A percentile compares a stretch with the other conserved stretches of the same genome.
These are phyloP conservation scores for Muscidifurax raptorellus DNA, from an alignment of 1,140 invertebrate species.

Conservation along the genomic window DNA sequence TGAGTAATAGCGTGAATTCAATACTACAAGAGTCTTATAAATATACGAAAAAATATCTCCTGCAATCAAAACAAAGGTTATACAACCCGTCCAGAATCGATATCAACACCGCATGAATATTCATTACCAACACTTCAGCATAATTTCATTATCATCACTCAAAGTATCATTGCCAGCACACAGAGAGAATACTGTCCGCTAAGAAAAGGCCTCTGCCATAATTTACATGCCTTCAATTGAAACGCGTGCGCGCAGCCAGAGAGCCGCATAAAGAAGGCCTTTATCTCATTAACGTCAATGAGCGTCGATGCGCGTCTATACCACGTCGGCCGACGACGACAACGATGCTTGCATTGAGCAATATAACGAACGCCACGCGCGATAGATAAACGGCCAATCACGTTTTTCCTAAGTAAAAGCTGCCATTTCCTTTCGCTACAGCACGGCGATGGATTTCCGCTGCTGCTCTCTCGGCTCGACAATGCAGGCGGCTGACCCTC, in stretches of 20 bases:
- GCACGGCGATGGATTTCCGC: slow-evolving; percentile 52
- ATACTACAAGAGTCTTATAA: no score
- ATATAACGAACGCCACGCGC: neutral
- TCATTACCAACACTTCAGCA: neutral
- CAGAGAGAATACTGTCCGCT: neutral
- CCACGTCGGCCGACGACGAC: neutral
- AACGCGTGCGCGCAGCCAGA: neutral
- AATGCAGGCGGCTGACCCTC: slow-evolving; percentile 55
- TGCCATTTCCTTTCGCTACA: slow-evolving; percentile 55
- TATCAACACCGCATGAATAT: neutral
- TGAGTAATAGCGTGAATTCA: no score
- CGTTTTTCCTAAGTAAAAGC: slow-evolving; percentile 30
- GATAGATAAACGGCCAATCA: slow-evolving; percentile 25
- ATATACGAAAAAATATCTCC: no score
- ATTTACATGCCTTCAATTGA: neutral
- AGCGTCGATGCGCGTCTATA: slow-evolving; percentile 27
- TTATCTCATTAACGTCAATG: slow-evolving; percentile 41
- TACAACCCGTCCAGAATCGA: neutral
- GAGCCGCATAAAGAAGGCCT: neutral
- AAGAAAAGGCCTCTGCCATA: neutral
- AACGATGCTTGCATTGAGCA: slow-evolving; percentile 32
- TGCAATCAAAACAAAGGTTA: no score
- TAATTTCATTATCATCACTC: neutral
- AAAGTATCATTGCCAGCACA: neutral
- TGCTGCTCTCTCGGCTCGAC: slow-evolving; percentile 34